Evolutionary conservation across 2,797 vertebrate species (phyloP).

Genomic region (Rhabdophis nuchalis): DNA sequence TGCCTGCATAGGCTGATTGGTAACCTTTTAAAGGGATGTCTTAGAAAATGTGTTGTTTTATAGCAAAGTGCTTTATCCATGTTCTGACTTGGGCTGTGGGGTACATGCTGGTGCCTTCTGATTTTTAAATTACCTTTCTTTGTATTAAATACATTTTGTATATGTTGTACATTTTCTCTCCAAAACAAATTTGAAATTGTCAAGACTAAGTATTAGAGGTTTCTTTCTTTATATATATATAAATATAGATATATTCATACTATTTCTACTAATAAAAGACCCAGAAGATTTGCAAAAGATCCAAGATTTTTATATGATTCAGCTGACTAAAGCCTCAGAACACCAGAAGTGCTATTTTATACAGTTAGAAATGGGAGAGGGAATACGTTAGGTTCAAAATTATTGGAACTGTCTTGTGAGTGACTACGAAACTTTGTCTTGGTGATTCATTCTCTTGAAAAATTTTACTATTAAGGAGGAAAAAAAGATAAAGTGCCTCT

Average conservation of each 20-base stretch:
- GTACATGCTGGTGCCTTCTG: conserved; percentile 65
- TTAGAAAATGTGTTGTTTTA: conserved; percentile 55
- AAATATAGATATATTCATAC: conserved; percentile 35
- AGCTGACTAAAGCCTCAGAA: conserved; percentile 17
- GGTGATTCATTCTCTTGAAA: conserved; percentile 22
- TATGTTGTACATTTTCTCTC: conserved; percentile 68
- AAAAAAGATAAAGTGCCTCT: conserved; percentile 44
- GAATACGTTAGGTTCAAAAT: conserved; percentile 20
- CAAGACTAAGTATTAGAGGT: conserved; percentile 63
- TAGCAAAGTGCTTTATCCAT: conserved; percentile 58
- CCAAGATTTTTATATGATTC: not conserved
- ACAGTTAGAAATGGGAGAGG: conserved; percentile 24
- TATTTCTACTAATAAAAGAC: conserved; percentile 60
- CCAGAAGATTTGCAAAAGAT: conserved; percentile 45
- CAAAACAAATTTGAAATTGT: conserved; percentile 57
- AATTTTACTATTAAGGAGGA: conserved; percentile 25
- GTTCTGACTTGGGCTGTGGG: conserved; percentile 54
- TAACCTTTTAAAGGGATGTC: conserved; percentile 54
- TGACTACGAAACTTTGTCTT: conserved; percentile 18
- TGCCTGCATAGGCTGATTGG: conserved; percentile 50
- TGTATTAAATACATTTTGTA: conserved; percentile 74
- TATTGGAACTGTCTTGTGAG: conserved; percentile 1
- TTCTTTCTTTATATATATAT: conserved; percentile 42
- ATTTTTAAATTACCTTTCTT: conserved; percentile 54
- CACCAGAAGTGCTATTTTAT: conserved; percentile 36